Evolutionary conservation across 2,797 vertebrate genomes (phyloP).

Genomic region (Halcyon leucocephala): DNA sequence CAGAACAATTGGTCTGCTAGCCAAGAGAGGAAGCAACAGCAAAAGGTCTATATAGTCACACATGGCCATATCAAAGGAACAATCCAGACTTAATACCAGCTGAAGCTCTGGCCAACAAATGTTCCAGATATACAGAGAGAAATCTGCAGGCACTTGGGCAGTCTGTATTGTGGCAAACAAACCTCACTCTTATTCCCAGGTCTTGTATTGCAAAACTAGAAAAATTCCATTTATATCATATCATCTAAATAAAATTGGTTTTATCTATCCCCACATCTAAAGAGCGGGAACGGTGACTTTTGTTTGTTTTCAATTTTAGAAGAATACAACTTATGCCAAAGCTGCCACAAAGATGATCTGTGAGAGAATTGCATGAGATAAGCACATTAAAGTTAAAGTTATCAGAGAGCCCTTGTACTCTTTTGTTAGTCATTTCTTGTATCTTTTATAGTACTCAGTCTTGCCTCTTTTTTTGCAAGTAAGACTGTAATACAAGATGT

Average conservation of each 20-base stretch:
- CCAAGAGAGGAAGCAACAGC: slow-evolving; percentile 47
- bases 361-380: slow-evolving; percentile 5
- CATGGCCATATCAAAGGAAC: slow-evolving; percentile 15
- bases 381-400: slow-evolving; percentile 17
- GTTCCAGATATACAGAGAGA: background rate
- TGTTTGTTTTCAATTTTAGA: background rate
- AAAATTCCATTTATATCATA: background rate
- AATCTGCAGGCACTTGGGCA: background rate
- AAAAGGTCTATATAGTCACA: slow-evolving; percentile 29
- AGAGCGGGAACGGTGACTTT: background rate
- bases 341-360: background rate
- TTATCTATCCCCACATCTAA: background rate
- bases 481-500: slow-evolving; percentile 56
- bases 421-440: slow-evolving; percentile 35
- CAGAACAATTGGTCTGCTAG: background rate
- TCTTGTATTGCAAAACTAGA: background rate
- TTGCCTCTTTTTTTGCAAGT: slow-evolving; percentile 22
- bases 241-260: background rate
- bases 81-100: background rate
- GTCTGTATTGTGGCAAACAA: background rate
- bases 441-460: slow-evolving; percentile 37
- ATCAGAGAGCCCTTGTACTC: slow-evolving; percentile 15
- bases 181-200: background rate
- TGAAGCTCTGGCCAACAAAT: background rate
- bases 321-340: background rate